A percentile compares a stretch with the other conserved stretches of the same genome.
phyloP scores from a whole-genome alignment of 2,888 invertebrate species.

The Phymatocera aterrima region DNA sequence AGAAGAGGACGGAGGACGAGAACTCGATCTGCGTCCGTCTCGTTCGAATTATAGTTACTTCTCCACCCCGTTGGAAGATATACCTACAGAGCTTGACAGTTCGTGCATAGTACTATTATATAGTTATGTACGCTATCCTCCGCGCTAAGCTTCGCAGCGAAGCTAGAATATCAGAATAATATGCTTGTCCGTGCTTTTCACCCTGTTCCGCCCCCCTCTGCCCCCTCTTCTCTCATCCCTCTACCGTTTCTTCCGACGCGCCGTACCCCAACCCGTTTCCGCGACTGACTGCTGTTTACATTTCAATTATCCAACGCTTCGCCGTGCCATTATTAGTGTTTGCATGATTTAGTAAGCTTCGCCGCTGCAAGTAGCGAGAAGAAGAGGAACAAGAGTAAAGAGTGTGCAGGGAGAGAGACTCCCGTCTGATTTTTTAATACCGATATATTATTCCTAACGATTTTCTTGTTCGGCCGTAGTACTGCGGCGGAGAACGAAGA shows the following conservation, averaged over 20 bases:
- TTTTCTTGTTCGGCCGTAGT: too few species aligned
- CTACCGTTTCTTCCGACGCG: too few species aligned
- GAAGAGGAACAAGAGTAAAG: too few species aligned
- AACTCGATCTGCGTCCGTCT: neutral
- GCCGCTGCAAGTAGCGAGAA: conserved; percentile 50
- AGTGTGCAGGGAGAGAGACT: too few species aligned
- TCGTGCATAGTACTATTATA: neutral
- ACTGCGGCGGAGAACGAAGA: too few species aligned
- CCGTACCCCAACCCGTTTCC: conserved; percentile 43
- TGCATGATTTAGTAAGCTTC: conserved; percentile 69
- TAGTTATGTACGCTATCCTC: conserved; percentile 15
- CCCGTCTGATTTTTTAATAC: too few species aligned
- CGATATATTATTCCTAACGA: too few species aligned
- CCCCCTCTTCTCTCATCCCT: conserved; percentile 9
- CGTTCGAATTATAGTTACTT: conserved; percentile 30
- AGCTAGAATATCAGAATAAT: conserved; percentile 33
- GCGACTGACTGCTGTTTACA: conserved; percentile 65
- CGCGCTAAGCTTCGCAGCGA: conserved; percentile 33
- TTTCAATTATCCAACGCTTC: conserved; percentile 70
- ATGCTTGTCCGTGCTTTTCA: conserved; percentile 6
- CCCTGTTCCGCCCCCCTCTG: neutral
- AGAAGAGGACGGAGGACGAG: neutral
- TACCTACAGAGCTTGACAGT: neutral
- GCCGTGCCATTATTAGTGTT: conserved; percentile 68
- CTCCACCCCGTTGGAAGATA: neutral